A percentile compares a stretch with the other conserved stretches of the same genome.
Evolutionary conservation across 2,797 vertebrate genomes (phyloP).

Genomic region (Loriculus beryllinus): DNA sequence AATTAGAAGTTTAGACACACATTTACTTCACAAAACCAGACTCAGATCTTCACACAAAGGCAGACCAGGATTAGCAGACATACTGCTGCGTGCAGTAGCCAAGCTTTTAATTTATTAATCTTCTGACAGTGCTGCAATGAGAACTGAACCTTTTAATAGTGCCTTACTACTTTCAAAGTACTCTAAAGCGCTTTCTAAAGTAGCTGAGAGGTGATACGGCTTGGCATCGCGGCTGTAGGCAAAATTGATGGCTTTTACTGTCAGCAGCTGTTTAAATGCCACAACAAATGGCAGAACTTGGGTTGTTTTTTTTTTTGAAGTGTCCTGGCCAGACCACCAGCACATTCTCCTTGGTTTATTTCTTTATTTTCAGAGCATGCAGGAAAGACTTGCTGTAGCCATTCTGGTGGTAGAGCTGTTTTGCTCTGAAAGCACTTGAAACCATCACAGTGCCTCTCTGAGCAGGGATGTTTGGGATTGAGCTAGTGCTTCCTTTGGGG

Average conservation of each 20-base stretch:
- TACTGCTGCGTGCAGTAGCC: not conserved
- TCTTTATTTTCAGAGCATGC: not conserved
- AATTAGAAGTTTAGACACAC: not conserved
- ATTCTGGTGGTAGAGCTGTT: not conserved
- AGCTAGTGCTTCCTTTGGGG: not conserved
- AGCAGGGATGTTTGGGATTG: not conserved
- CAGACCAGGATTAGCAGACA: not conserved
- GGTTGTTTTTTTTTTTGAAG: fast-evolving
- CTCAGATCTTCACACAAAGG: not conserved
- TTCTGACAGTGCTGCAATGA: not conserved
- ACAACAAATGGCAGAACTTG: not conserved
- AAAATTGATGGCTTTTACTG: not conserved
- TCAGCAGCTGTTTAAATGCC: not conserved
- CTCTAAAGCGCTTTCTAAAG: not conserved
- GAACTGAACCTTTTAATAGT: not conserved
- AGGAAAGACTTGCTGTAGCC: not conserved
- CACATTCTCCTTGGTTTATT: not conserved
- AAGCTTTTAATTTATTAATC: constrained; percentile 19
- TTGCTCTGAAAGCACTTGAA: not conserved
- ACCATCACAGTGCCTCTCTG: fast-evolving
- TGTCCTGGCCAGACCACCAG: not conserved
- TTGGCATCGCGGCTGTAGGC: not conserved
- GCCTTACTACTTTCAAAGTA: not conserved
- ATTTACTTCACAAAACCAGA: not conserved
- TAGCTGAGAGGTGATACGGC: fast-evolving